Evolutionary conservation across 2,888 invertebrate species (phyloP).

Genomic region (Cephonodes hylas): DNA sequence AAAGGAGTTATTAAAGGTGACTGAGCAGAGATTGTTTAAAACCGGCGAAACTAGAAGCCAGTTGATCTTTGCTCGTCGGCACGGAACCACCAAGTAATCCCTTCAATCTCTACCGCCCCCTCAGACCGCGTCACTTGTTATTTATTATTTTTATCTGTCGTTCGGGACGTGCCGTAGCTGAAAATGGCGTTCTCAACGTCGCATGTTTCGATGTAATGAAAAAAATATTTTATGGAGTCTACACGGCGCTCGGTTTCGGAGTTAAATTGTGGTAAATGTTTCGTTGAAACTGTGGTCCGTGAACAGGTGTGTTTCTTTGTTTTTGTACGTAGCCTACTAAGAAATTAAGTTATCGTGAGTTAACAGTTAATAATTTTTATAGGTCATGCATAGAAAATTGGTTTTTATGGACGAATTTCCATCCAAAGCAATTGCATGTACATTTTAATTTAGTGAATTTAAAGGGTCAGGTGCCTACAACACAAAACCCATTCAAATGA

Average conservation of each 20-base stretch:
- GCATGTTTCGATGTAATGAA: background rate
- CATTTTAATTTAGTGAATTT: too few relatives aligned
- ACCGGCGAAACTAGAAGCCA: slow-evolving; percentile 3
- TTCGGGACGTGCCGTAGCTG: slow-evolving; percentile 11
- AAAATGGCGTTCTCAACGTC: background rate
- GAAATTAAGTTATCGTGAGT: background rate
- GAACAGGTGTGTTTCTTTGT: background rate
- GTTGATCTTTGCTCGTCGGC: slow-evolving; percentile 19
- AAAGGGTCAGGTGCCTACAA: too few relatives aligned
- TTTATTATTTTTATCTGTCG: slow-evolving; percentile 49
- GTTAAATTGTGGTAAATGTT: background rate
- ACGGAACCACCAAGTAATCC: slow-evolving; percentile 18
- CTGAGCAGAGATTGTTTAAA: slow-evolving; percentile 6
- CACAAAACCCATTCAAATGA: too few relatives aligned
- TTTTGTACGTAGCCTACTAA: background rate
- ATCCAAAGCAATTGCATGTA: too few relatives aligned
- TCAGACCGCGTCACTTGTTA: slow-evolving; percentile 36
- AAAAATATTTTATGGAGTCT: background rate
- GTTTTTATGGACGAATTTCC: too few relatives aligned
- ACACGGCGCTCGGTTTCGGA: background rate
- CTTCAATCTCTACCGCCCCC: slow-evolving; percentile 22
- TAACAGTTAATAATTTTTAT: background rate
- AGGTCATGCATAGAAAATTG: too few relatives aligned
- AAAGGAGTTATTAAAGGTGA: background rate
- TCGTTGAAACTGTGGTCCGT: background rate